These are phyloP conservation scores for Spinus olivaceus DNA, from an alignment of 2,797 vertebrate genomes.

Conservation along the genomic window DNA sequence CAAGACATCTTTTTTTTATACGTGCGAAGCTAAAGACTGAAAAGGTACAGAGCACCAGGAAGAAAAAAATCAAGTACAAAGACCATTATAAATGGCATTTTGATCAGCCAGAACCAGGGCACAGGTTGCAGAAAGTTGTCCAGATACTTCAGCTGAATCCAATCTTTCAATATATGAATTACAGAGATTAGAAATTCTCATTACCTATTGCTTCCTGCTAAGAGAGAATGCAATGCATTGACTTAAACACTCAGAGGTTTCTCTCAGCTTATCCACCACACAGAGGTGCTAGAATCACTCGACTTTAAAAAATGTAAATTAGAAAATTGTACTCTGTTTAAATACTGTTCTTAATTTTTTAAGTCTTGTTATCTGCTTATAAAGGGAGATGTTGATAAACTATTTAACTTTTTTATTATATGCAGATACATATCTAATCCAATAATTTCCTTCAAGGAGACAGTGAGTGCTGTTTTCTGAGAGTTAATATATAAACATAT, in stretches of 20 bases:
- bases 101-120: conserved; percentile 83
- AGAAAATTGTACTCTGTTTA: neutral
- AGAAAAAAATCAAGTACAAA: conserved; percentile 85
- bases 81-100: conserved; percentile 80
- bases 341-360: neutral
- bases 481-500: neutral
- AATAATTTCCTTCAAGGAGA: neutral
- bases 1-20: conserved; percentile 87
- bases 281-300: neutral
- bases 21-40: conserved; percentile 86
- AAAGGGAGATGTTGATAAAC: neutral
- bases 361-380: neutral
- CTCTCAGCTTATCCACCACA: neutral
- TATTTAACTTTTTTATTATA: neutral
- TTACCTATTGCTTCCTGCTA: conserved; percentile 68
- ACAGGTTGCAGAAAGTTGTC: conserved; percentile 82
- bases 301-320: neutral
- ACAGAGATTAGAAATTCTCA: conserved; percentile 71
- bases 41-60: conserved; percentile 82
- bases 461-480: neutral
- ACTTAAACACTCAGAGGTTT: neutral
- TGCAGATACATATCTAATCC: neutral
- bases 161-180: conserved; percentile 73
- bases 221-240: neutral
- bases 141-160: conserved; percentile 77